These are phyloP conservation scores for Ophioninae sp. DNA, from an alignment of 2,888 invertebrate genomes.

Conservation along the genomic window DNA sequence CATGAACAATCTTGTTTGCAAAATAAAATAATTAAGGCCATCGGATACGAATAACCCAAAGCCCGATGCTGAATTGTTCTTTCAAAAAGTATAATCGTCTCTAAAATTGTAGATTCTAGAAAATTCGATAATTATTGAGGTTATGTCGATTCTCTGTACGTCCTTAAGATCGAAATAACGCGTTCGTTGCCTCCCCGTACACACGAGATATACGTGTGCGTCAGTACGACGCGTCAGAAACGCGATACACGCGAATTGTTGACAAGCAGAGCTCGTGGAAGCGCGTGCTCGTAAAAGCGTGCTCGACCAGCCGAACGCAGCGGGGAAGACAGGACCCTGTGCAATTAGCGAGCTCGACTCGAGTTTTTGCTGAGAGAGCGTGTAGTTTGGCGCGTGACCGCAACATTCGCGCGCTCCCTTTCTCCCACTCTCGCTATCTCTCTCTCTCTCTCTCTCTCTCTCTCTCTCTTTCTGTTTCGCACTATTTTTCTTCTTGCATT, in stretches of 20 bases:
- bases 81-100: too few relatives aligned
- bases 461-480: neutral
- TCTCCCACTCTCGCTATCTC: neutral
- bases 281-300: conserved; percentile 33
- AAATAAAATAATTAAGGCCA: too few relatives aligned
- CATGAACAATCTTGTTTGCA: too few relatives aligned
- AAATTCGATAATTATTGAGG: too few relatives aligned
- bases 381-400: conserved; percentile 47
- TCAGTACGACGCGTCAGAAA: neutral
- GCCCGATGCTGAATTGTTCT: too few relatives aligned
- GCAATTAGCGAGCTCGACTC: conserved; percentile 38
- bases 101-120: too few relatives aligned
- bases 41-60: too few relatives aligned
- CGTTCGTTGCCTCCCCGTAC: too few relatives aligned
- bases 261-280: conserved; percentile 8
- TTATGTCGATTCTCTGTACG: too few relatives aligned
- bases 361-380: conserved; percentile 27
- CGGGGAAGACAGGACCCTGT: conserved; percentile 16
- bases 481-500: conserved; percentile 27
- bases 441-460: neutral
- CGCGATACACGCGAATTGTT: conserved; percentile 40
- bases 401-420: conserved; percentile 11
- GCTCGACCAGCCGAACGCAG: conserved; percentile 2
- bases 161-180: too few relatives aligned
- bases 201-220: neutral